Percentiles rank a stretch among this genome's conserved stretches.
phyloP scores from a whole-genome alignment of 1,140 invertebrate genomes.

The Mizuhopecten yessoensis region DNA sequence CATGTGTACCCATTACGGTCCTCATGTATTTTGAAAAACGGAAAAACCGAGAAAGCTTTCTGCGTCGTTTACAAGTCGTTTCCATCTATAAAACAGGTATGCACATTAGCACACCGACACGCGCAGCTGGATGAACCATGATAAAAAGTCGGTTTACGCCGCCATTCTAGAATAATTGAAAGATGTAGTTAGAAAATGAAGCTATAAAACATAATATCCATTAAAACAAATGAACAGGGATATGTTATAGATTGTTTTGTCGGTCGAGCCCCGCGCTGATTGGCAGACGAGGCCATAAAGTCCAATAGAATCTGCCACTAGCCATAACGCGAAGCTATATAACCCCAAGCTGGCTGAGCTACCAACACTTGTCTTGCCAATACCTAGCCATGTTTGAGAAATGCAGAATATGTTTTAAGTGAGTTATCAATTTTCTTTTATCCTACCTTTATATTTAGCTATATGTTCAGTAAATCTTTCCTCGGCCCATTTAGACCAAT shows the following conservation, averaged over 20 bases:
- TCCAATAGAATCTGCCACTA: neutral
- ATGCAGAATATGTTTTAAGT: constrained; percentile 18
- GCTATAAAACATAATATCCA: neutral
- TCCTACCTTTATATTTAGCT: neutral
- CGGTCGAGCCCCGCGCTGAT: neutral
- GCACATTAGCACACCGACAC: neutral
- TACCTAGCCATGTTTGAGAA: too few species aligned
- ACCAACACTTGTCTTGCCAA: too few species aligned
- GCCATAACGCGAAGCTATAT: neutral
- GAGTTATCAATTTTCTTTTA: constrained; percentile 10
- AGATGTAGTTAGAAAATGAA: constrained; percentile 40
- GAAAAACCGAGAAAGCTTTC: neutral
- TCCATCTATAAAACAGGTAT: neutral
- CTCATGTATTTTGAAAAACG: neutral
- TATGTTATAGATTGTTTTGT: neutral
- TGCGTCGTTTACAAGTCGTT: too few species aligned
- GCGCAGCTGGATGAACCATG: neutral
- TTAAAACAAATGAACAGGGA: constrained; percentile 24
- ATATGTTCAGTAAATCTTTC: neutral
- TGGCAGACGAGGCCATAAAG: neutral
- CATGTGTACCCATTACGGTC: constrained; percentile 11
- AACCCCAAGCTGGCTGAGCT: too few species aligned
- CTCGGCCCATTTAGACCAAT: neutral
- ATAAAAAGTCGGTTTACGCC: neutral
- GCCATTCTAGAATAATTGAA: neutral